Percentiles rank a stretch among this genome's conserved stretches.
Evolutionary conservation across 2,888 invertebrate genomes (phyloP).

Genomic region (Cephus runcator): DNA sequence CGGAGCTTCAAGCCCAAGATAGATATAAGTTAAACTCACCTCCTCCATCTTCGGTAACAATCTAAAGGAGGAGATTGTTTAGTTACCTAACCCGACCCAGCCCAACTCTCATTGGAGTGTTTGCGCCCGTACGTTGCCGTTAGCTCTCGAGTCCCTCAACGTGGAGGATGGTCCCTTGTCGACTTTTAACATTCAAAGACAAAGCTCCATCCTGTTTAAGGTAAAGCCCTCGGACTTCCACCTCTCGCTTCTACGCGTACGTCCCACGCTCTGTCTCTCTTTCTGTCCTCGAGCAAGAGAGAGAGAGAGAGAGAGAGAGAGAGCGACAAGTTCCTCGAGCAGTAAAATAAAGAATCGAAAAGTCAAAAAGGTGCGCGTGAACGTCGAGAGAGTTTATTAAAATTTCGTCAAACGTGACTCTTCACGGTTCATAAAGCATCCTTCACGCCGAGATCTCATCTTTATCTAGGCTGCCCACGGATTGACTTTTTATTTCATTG

Average conservation of each 20-base stretch:
- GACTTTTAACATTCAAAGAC: background rate
- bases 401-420: background rate
- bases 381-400: background rate
- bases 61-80: slow-evolving; percentile 25
- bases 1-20: too few species aligned
- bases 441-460: background rate
- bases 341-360: background rate
- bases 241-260: background rate
- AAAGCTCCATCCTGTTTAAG: background rate
- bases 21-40: background rate
- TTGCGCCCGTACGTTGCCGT: background rate
- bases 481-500: background rate
- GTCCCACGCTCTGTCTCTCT: background rate
- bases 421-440: background rate
- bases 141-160: background rate
- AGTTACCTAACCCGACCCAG: slow-evolving; percentile 18
- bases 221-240: background rate
- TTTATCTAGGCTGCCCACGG: background rate
- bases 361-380: background rate
- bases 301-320: too few species aligned
- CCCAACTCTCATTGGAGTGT: background rate
- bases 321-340: background rate
- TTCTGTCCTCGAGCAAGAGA: too few species aligned
- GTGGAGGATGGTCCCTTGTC: background rate
- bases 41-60: slow-evolving; percentile 19